A percentile compares a stretch with the other conserved stretches of the same genome.
Conservation (phyloP, 2,797 vertebrate species). For the Bryconaethiops microstoma region DNA sequence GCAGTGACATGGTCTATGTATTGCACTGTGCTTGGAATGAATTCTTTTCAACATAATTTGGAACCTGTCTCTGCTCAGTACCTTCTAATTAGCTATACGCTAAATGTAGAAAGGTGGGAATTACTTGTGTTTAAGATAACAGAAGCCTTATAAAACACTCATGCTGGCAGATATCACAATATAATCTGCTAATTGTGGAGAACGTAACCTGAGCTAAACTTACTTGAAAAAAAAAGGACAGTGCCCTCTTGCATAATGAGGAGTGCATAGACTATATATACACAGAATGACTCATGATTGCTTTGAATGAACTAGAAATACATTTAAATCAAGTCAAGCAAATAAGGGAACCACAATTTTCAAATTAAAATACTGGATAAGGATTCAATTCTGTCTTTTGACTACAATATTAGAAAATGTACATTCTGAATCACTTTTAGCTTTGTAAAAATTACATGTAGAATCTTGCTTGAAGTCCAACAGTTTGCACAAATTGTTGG, state of each 20-base stretch:
- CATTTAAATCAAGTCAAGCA: neutral
- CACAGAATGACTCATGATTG: neutral
- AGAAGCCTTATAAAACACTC: neutral
- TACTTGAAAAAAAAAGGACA: neutral
- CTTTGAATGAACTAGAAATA: neutral
- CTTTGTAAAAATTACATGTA: neutral
- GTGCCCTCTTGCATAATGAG: neutral
- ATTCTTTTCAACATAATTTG: neutral
- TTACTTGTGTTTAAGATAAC: neutral
- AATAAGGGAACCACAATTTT: neutral
- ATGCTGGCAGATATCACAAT: neutral
- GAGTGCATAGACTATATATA: neutral
- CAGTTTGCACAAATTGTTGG: neutral
- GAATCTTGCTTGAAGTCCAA: neutral
- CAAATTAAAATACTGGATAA: neutral
- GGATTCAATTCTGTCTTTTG: neutral
- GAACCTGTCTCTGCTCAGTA: neutral
- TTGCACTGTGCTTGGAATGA: neutral
- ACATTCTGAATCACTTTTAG: neutral
- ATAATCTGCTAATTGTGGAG: neutral
- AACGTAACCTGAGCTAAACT: neutral
- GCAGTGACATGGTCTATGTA: no score
- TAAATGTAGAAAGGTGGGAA: neutral
- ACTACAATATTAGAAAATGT: neutral
- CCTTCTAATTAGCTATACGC: neutral